Base-by-base conservation (phyloP, 1,140 invertebrate genomes). In the Penaeus japonicus region DNA sequence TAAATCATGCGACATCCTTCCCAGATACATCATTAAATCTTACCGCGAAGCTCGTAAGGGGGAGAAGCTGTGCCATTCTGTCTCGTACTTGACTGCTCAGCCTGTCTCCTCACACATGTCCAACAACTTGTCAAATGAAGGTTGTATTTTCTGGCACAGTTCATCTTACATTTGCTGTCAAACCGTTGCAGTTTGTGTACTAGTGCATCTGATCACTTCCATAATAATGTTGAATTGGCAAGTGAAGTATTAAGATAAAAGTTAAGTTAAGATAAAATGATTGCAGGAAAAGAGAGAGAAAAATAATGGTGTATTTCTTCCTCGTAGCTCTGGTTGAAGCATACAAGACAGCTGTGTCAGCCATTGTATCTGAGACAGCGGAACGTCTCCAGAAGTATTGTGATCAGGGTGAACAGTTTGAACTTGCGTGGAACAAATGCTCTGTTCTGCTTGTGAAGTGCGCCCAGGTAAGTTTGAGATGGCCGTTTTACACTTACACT, bases 21-120 rank as follows among this genome's bases (percentile, higher is more conserved):
- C 62, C 55, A 84, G 87, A 73, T 89, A 85, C 62, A 55, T 89
- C 27, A 65, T 89, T 59, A 89, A 89, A 53, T 70, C 53, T 0
- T 81, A 55, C 54, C 79, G 53, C 17, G n/a, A n/a, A 77, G 65
- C 80, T 24, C 15, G 80, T 32, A 57, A n/a, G n/a, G n/a, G 65
- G 12, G 59, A 78, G 12, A 18, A 32, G 17, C 65, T 84, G 27
- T 5, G 18, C 4, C 87, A 79, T 15, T 83, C 82, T 10, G 54
- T 83, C 4, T 83, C 87, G 18, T 79, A 85, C 84, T 70, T 84
- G 39, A 47, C 65, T 1, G 18, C 65, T 18, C 65, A 73, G 47
- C 65, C 83, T 75, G 65, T 70, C 22, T 84, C 83, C 17, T 20
- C 83, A 10, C 32, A 70, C 47, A 30, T 24, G n/a, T 47, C 39